Evolutionary conservation across 2,888 invertebrate species (phyloP), one percentile per base, ranked within the genome.

Genomic region (Dasypogon diadema): DNA sequence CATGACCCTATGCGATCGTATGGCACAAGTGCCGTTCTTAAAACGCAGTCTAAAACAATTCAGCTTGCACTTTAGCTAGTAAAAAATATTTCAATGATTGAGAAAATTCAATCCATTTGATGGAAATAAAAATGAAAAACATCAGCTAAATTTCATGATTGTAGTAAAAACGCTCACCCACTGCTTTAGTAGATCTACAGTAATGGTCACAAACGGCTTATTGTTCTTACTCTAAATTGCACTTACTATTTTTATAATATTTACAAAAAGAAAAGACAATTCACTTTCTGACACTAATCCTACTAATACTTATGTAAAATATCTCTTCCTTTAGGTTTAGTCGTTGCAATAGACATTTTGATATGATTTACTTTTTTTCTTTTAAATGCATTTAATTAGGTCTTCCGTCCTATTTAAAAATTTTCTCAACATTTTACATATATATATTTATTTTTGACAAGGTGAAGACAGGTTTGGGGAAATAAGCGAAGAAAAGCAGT

Each of bases 301-400:
- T 70, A 70, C 54, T 70, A 70, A 70, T 70, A 70, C 70, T 70
- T 70, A 70, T 54, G 51, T 54, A 70, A 70, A 70, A 70, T 70
- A 70, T 54, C 34, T 54, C 30, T 54, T 70, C 34, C 54, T 34
- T 70, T 70, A 26, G 42, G 48, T 72, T 63, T 77, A 79, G 79
- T 80, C 80, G 80, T 81, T 80, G 80, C 79, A 79, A 80, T 80
- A 80, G 79, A 80, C 79, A 79, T 80, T 79, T 78, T 79, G 80
- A 80, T 80, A 80, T 80, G 80, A 78, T 79, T 80, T 77, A 65
- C 76, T 79, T 77, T 78, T 74, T 75, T 78, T 48, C 58, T 73
- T 46, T 77, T 70, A 51, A 65, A 16, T 55, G 55, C 37, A 58
- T 46, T 58, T 54, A 46, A 24, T 56, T 73, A 46, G 56, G 24